Evolutionary conservation across 2,113 vertebrate genomes (phyloP), one percentile per base, ranked within the genome.

Genomic region (Cottus gobio): DNA sequence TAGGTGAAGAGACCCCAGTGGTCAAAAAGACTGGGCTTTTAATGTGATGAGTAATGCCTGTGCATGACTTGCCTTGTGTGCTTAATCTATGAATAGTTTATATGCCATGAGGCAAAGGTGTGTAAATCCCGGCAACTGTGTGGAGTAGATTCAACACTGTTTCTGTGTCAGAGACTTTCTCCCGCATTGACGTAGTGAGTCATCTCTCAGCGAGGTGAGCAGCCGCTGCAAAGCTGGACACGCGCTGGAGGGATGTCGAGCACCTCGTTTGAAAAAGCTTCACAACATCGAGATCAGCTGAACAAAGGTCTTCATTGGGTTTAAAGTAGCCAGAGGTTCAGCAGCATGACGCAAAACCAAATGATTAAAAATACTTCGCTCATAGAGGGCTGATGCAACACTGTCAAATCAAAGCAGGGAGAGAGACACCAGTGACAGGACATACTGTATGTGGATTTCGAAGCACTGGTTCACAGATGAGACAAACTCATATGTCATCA

Each of bases 261-360:
- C 65, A 71, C 56, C 44, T 67, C 34, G 62, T 26, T 42, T 79
- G 75, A 37, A 16, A 71, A 70, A 48, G 2, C 42, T 37, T 64
- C n/a, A 56, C 5, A 58, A 58, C 22, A 20, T 31, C 63, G 20
- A 70, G 50, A 65, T 77, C 36, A 70, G 69, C 26, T 6, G 20
- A 46, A 63, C 73, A 68, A 26, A 64, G 61, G 61, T 48, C 64
- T 52, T 34, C 26, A n/a, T 15, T 71, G 57, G n/a, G 39, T 44
- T 48, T 46, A 8, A 34, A 58, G 57, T 30, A 60, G 71, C 75
- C 75, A 70, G 30, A 62, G 37, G 31, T 42, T 72, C 63, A 61
- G 75, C 26, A 64, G 36, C 7, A 79, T 86, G 34, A 74, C 12
- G 82, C 78, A 75, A 66, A 84, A 66, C 50, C 44, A 44, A 44